Evolutionary conservation across 2,797 vertebrate genomes (phyloP).

Genomic region (Notolepis coatsorum): DNA sequence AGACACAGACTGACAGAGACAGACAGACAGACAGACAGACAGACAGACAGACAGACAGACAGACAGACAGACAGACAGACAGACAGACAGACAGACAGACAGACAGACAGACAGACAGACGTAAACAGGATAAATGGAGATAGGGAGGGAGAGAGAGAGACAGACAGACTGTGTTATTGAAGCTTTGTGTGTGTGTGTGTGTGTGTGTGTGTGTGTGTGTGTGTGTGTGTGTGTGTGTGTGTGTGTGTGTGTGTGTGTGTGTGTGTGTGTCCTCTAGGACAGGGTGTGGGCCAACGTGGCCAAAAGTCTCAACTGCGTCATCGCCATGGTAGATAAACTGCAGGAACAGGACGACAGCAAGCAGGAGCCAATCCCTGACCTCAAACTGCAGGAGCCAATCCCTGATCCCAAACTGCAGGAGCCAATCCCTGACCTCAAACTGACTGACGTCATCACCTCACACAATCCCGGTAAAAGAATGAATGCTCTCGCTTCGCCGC

Average conservation of each 20-base stretch:
- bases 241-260: conserved; percentile 37
- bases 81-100: neutral
- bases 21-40: neutral
- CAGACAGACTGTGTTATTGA: too few relatives aligned
- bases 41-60: conserved; percentile 1
- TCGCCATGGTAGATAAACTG: conserved; percentile 95
- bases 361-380: conserved; percentile 70
- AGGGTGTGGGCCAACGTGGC: conserved; percentile 96
- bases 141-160: too few relatives aligned
- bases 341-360: conserved; percentile 84
- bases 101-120: neutral
- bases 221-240: too few relatives aligned
- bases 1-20: too few relatives aligned
- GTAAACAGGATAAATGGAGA: conserved; percentile 3
- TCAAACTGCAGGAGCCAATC: conserved; percentile 61
- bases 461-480: conserved; percentile 84
- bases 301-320: conserved; percentile 95
- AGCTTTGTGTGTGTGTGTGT: too few relatives aligned
- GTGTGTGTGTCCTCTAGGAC: conserved; percentile 86
- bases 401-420: conserved; percentile 79
- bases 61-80: too few relatives aligned
- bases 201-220: too few relatives aligned
- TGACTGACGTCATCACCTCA: conserved; percentile 82
- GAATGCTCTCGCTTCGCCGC: too few relatives aligned
- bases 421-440: conserved; percentile 66